Percentiles rank a stretch among this genome's conserved stretches.
Evolutionary conservation across 2,113 vertebrate genomes (phyloP).

Genomic region (Myotis brandtii): DNA sequence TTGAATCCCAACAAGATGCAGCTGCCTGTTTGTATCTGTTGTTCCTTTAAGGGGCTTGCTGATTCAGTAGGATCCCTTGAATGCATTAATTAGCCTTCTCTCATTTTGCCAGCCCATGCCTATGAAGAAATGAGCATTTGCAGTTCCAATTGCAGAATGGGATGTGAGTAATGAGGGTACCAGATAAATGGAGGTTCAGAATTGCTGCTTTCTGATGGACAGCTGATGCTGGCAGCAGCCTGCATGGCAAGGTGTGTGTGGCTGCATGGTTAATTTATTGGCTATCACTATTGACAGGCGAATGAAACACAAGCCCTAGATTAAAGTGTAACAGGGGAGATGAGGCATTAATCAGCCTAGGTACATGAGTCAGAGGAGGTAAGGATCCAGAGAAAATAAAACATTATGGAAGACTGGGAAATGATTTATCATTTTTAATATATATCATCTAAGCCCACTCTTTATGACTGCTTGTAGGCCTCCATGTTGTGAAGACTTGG

Average conservation of each 20-base stretch:
- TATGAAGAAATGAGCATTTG: conserved; percentile 72
- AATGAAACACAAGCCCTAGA: conserved; percentile 74
- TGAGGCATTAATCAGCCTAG: conserved; percentile 76
- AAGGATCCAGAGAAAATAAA: conserved; percentile 74
- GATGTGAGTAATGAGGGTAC: background rate
- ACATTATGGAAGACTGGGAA: conserved; percentile 65
- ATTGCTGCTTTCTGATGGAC: conserved; percentile 42
- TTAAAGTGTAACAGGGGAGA: conserved; percentile 67
- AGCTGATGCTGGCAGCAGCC: conserved; percentile 59
- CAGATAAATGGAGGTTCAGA: conserved; percentile 70
- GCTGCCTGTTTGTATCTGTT: conserved; percentile 84
- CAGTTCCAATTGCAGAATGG: conserved; percentile 62
- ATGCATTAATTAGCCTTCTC: conserved; percentile 78
- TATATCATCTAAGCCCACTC: conserved; percentile 65
- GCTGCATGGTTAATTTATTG: conserved; percentile 78
- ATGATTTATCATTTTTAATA: conserved; percentile 83
- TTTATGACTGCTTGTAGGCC: conserved; percentile 64
- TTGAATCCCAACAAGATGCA: conserved; percentile 81
- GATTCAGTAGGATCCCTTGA: conserved; percentile 79
- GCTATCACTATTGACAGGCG: conserved; percentile 72
- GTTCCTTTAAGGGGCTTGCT: conserved; percentile 77
- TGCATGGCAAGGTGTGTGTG: conserved; percentile 35
- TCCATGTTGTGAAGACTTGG: conserved; percentile 50
- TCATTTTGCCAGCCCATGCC: conserved; percentile 72
- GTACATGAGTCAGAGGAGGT: conserved; percentile 69